phyloP scores from a whole-genome alignment of 2,113 vertebrate genomes.

The Salvator merianae region DNA sequence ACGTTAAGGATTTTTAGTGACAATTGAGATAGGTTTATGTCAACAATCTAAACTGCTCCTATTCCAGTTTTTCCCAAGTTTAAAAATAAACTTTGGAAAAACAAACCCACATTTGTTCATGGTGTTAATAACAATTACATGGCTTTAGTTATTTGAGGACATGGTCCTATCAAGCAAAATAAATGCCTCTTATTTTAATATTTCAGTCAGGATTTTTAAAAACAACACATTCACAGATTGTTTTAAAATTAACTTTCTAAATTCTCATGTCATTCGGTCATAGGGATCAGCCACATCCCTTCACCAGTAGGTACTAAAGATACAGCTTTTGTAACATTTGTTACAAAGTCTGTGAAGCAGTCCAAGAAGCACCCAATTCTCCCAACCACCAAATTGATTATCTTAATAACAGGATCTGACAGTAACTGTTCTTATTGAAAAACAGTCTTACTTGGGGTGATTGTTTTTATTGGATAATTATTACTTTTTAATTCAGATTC shows the following conservation, averaged over 20 bases:
- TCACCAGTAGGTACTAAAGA: slow-evolving; percentile 20
- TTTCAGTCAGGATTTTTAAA: not conserved
- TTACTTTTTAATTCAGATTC: slow-evolving; percentile 49
- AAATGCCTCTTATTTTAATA: not conserved
- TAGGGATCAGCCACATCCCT: slow-evolving; percentile 20
- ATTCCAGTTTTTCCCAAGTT: no score
- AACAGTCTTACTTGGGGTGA: slow-evolving; percentile 12
- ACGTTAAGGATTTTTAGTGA: no score
- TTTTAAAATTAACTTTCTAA: not conserved
- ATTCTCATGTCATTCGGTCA: not conserved
- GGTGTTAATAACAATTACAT: not conserved
- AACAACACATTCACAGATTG: no score
- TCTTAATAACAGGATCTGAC: slow-evolving; percentile 1
- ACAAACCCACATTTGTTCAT: no score
- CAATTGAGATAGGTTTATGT: no score
- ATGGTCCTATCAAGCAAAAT: not conserved
- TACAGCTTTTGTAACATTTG: slow-evolving; percentile 35
- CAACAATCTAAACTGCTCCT: no score
- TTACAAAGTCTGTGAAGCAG: slow-evolving; percentile 43
- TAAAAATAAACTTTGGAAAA: no score
- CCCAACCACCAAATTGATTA: not conserved
- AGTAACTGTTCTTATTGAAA: slow-evolving; percentile 22
- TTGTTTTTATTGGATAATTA: slow-evolving; percentile 33
- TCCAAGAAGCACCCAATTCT: slow-evolving; percentile 10
- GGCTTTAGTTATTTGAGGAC: not conserved